Percentiles rank a stretch among this genome's conserved stretches.
phyloP scores from a whole-genome alignment of 2,113 vertebrate species.

The Chionomys nivalis region DNA sequence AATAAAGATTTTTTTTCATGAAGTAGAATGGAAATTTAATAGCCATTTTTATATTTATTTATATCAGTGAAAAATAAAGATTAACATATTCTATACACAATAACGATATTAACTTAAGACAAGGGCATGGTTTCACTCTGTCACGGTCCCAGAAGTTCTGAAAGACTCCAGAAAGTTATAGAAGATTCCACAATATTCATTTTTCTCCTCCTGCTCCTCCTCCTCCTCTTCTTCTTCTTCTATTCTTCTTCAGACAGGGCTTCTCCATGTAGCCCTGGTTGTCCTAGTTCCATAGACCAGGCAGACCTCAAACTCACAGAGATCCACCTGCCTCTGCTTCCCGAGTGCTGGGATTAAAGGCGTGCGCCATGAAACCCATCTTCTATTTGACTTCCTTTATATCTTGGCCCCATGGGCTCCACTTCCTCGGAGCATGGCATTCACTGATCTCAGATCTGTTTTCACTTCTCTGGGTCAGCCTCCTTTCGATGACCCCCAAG shows the following conservation, averaged over 20 bases:
- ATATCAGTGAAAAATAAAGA: not conserved
- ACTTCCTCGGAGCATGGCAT: not conserved
- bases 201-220: not conserved
- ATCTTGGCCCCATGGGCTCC: not conserved
- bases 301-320: not conserved
- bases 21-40: too few species aligned
- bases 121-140: not conserved
- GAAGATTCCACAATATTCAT: not conserved
- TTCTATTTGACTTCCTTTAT: not conserved
- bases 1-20: not conserved
- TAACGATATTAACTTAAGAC: not conserved
- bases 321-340: not conserved
- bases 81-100: not conserved
- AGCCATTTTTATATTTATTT: too few species aligned
- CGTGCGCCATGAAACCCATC: accelerated
- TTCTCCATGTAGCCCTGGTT: not conserved
- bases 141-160: not conserved
- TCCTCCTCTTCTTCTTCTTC: not conserved
- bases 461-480: not conserved
- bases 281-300: not conserved
- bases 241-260: not conserved
- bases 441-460: not conserved
- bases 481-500: not conserved
- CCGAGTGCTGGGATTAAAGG: not conserved
- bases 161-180: not conserved